Percentiles rank a stretch among this genome's conserved stretches.
These are phyloP conservation scores for Deilephila elpenor DNA, from an alignment of 2,888 invertebrate species.

Conservation along the genomic window DNA sequence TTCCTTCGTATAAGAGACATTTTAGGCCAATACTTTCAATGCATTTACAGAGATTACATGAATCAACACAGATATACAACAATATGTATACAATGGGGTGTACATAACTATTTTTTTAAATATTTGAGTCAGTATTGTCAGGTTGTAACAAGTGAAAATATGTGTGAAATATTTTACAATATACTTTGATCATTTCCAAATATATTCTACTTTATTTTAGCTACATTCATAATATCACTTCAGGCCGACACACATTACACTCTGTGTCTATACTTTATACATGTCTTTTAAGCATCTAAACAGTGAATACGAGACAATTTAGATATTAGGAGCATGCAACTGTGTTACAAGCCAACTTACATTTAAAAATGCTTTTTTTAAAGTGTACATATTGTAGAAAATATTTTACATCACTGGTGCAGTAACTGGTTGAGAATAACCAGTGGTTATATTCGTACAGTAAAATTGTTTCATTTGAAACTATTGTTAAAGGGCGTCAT, in stretches of 20 bases:
- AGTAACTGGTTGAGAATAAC: no score
- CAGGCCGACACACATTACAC: conserved; percentile 57
- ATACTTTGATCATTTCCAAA: conserved; percentile 44
- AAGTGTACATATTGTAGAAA: no score
- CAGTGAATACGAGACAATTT: conserved; percentile 14
- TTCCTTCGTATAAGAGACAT: conserved; percentile 32
- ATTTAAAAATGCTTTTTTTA: background rate
- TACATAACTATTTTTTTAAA: conserved; percentile 33
- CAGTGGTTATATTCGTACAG: no score
- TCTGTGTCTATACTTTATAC: conserved; percentile 50
- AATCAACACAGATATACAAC: conserved; percentile 52
- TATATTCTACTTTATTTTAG: conserved; percentile 53
- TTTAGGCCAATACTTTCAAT: conserved; percentile 49
- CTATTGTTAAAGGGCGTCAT: no score
- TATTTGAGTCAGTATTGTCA: conserved; percentile 64
- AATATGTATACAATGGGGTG: conserved; percentile 47
- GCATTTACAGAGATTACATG: conserved; percentile 39
- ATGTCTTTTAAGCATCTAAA: conserved; percentile 70
- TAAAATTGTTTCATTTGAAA: no score
- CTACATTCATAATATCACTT: conserved; percentile 73
- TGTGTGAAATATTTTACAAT: conserved; percentile 38
- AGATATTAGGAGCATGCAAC: conserved; percentile 15
- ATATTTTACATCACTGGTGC: no score
- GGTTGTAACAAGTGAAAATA: conserved; percentile 62
- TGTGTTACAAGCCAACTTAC: background rate